Conservation (phyloP, 2,888 invertebrate genomes). For the Conus canariensis region DNA sequence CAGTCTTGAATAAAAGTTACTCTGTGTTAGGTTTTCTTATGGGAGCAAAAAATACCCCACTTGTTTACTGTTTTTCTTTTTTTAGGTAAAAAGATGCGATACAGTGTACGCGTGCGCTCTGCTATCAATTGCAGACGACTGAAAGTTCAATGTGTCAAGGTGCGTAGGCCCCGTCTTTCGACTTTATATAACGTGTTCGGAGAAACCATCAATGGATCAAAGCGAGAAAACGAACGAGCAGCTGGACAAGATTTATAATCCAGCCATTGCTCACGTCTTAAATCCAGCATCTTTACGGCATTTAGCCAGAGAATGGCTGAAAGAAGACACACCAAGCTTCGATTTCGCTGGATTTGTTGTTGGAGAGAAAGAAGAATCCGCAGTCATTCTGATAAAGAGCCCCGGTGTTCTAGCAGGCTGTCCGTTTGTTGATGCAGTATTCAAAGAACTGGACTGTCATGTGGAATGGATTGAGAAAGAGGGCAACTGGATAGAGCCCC, state of each 20-base stretch:
- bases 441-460: slow-evolving; percentile 75
- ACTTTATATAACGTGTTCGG: not conserved
- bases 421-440: slow-evolving; percentile 79
- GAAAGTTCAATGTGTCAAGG: not conserved
- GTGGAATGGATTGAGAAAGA: slow-evolving; percentile 76
- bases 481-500: slow-evolving; percentile 69
- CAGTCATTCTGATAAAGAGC: slow-evolving; percentile 72
- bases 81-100: not conserved
- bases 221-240: not conserved
- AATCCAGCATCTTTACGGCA: slow-evolving; percentile 74
- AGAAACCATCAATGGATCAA: not conserved
- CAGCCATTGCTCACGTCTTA: slow-evolving; percentile 67
- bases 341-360: slow-evolving; percentile 78
- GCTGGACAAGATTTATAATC: slow-evolving; percentile 57
- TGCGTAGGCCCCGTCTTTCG: not conserved
- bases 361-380: slow-evolving; percentile 74
- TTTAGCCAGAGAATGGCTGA: slow-evolving; percentile 73
- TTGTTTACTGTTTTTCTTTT: too few species aligned
- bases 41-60: too few species aligned
- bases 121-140: slow-evolving; percentile 9
- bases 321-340: slow-evolving; percentile 76
- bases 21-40: too few species aligned
- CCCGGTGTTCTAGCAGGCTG: slow-evolving; percentile 78
- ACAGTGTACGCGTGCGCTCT: not conserved
- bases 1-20: too few species aligned